Base-by-base conservation (phyloP, 2,888 invertebrate species). In the Amiota communis region DNA sequence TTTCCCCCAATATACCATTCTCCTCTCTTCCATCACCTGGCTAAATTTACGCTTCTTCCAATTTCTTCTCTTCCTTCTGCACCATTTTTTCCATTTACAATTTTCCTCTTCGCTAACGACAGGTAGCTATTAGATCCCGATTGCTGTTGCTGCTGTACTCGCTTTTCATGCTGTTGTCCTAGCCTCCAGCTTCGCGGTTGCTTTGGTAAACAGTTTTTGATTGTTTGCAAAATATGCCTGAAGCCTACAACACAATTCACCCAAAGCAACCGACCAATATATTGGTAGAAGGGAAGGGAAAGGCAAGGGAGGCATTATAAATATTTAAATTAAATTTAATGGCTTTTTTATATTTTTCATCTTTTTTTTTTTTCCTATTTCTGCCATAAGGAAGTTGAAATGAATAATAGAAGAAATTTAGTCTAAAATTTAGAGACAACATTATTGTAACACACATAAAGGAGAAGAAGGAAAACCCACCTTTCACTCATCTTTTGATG, bases 301-400 rank as follows among this genome's bases (percentile, higher is more conserved):
- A 59, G 17, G 9, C 11, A 59, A 59, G 15, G 6, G n/a, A 17
- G 15, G 20, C 59, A 59, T 59, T 15, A 59, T 59, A 70, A 49
- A 46, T 17, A 70, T 57, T 70, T 59, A 46, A 70, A 70, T 56
- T 46, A 15, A 23, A 72, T 49, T 67, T 69, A 69, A 56, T 59
- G 53, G 10, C 69, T 61, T 71, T 61, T 74, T 20, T 59, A 71
- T 75, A 64, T 74, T 15, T 12, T 59, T 59, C 46, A 65, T 59
- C 8, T 56, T 56, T 6, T n/a, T 13, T 9, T 4, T 56, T 56
- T 6, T n/a, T 13, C 10, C n/a, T 15, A 15, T 53, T 53, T 53
- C 53, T 53, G 53, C 13, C 13, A 53, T 23, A 23, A 23, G 23
- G 23, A 23, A 23, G 3, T 2, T 36, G 36, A 36, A 36, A 2